These are phyloP conservation scores for Simalia tracyae DNA, from an alignment of 2,797 vertebrate genomes.

Conservation along the genomic window DNA sequence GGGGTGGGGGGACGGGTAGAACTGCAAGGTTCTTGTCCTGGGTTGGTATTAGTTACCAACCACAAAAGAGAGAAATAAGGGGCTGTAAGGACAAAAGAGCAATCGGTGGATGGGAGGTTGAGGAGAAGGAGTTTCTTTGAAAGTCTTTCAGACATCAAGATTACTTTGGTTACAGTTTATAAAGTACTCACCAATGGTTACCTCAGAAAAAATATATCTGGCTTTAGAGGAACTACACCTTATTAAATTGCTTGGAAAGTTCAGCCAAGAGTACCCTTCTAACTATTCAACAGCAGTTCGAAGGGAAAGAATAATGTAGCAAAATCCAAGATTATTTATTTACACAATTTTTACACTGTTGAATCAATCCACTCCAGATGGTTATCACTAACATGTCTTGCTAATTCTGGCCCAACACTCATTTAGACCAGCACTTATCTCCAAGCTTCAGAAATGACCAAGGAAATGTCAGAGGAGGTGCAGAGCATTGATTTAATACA, in stretches of 20 bases:
- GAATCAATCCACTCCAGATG: neutral
- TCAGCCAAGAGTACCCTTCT: neutral
- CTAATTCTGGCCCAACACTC: neutral
- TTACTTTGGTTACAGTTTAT: constrained; percentile 25
- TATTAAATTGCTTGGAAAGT: neutral
- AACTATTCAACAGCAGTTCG: neutral
- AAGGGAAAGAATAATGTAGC: constrained; percentile 10
- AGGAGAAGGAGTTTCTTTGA: neutral
- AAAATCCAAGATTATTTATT: constrained; percentile 5
- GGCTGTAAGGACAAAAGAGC: neutral
- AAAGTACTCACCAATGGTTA: neutral
- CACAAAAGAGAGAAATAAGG: neutral
- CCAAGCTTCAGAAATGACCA: neutral
- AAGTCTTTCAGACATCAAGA: constrained; percentile 35
- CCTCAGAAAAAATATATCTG: neutral
- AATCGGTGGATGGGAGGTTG: neutral
- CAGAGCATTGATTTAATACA: neutral
- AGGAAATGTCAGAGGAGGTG: constrained; percentile 11
- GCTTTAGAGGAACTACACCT: neutral
- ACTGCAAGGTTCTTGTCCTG: constrained; percentile 36
- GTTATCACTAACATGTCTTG: neutral
- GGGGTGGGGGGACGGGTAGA: constrained; percentile 3
- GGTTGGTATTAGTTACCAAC: constrained; percentile 19
- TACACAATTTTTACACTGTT: neutral
- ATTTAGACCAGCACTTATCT: neutral